Percentiles rank a stretch among this genome's conserved stretches.
These are phyloP conservation scores for Protobothrops mucrosquamatus DNA, from an alignment of 2,113 vertebrate genomes.

Conservation along the genomic window DNA sequence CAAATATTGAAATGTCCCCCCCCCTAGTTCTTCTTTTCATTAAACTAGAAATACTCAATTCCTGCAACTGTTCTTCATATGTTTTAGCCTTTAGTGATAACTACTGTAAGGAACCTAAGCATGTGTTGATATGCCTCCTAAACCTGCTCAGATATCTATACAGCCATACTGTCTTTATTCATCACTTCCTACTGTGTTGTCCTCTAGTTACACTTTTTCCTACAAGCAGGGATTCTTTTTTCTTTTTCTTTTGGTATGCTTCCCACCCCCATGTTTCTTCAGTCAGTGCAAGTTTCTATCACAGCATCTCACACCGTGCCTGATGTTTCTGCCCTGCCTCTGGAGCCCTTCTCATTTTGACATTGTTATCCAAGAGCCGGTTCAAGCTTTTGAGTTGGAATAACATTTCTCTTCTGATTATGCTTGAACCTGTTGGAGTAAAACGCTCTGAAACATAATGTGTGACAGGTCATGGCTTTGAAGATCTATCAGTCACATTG, in stretches of 20 bases:
- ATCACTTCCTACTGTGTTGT: too few species aligned
- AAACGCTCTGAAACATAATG: constrained; percentile 54
- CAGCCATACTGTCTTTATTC: neutral
- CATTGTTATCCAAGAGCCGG: constrained; percentile 30
- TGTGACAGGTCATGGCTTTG: constrained; percentile 58
- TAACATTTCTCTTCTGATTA: constrained; percentile 44
- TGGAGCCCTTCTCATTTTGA: constrained; percentile 26
- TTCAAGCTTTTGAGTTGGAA: constrained; percentile 42
- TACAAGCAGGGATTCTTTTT: neutral
- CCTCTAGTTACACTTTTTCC: neutral
- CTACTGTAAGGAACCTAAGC: neutral
- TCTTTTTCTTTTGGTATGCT: neutral
- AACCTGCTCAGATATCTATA: neutral
- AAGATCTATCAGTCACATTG: constrained; percentile 52
- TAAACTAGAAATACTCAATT: neutral
- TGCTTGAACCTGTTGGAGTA: constrained; percentile 43
- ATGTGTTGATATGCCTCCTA: neutral
- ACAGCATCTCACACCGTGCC: neutral
- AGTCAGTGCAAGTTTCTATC: neutral
- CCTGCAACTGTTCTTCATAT: neutral
- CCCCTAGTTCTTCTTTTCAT: neutral
- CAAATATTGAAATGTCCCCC: neutral
- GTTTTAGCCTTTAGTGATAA: neutral
- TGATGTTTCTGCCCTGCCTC: constrained; percentile 17
- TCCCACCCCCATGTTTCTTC: neutral